These are phyloP conservation scores for Dusona sp. DNA, from an alignment of 2,888 invertebrate species.

Conservation along the genomic window DNA sequence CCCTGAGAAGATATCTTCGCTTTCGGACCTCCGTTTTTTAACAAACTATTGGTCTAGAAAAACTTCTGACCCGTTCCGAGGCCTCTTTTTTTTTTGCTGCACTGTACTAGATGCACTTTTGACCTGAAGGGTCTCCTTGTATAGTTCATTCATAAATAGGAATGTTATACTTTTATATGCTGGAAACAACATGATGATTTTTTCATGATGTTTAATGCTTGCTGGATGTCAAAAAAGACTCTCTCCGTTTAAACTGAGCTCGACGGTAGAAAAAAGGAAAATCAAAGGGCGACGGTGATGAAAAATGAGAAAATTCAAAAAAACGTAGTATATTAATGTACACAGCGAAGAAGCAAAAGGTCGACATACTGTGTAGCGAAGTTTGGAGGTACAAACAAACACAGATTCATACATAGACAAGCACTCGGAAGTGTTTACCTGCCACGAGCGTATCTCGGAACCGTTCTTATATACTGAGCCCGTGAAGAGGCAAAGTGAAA, in stretches of 20 bases:
- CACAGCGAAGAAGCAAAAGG: conserved; percentile 15
- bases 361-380: background rate
- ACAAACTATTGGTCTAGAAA: too few species aligned
- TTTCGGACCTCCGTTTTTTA: background rate
- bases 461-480: too few species aligned
- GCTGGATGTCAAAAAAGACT: background rate
- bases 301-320: conserved; percentile 36
- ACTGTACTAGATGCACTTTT: too few species aligned
- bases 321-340: conserved; percentile 24
- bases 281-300: conserved; percentile 38
- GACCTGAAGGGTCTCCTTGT: too few species aligned
- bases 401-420: background rate
- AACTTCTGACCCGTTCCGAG: too few species aligned
- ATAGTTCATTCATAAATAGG: too few species aligned
- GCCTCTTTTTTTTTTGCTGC: too few species aligned
- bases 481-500: background rate
- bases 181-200: too few species aligned
- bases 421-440: background rate
- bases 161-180: too few species aligned
- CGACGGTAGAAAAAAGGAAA: too few species aligned
- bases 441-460: too few species aligned
- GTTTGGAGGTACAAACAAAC: background rate
- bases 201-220: too few species aligned
- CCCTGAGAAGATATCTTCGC: background rate
- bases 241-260: background rate